phyloP scores from a whole-genome alignment of 2,888 invertebrate genomes.

The Entomobrya proxima region DNA sequence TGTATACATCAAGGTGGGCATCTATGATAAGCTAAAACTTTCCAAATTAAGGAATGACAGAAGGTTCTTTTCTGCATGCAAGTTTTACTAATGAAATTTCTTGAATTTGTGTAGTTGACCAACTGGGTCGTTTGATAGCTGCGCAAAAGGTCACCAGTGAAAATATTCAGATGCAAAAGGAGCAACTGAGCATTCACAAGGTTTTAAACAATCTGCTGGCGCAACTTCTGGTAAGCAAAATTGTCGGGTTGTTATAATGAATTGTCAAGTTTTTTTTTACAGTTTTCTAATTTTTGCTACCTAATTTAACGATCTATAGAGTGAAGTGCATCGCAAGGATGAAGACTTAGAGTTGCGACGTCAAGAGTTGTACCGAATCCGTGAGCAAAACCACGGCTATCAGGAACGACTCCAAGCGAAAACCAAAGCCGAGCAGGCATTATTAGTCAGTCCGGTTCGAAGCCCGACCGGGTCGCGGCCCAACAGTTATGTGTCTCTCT shows the following conservation, averaged over 20 bases:
- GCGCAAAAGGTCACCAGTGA: slow-evolving; percentile 75
- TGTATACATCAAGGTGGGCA: slow-evolving; percentile 83
- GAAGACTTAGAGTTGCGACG: slow-evolving; percentile 86
- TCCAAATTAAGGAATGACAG: background rate
- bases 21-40: background rate
- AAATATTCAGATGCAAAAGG: slow-evolving; percentile 75
- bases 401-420: slow-evolving; percentile 76
- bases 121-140: slow-evolving; percentile 71
- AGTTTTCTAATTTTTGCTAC: background rate
- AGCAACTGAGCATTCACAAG: slow-evolving; percentile 82
- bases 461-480: slow-evolving; percentile 76
- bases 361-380: slow-evolving; percentile 84
- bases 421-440: slow-evolving; percentile 50
- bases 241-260: background rate
- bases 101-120: slow-evolving; percentile 68
- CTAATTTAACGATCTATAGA: slow-evolving; percentile 79
- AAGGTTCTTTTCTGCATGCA: background rate
- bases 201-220: slow-evolving; percentile 83
- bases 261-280: background rate
- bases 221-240: slow-evolving; percentile 82
- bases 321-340: slow-evolving; percentile 85
- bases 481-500: slow-evolving; percentile 76
- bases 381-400: slow-evolving; percentile 84
- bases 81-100: too few relatives aligned
- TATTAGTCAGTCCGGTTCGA: slow-evolving; percentile 68